phyloP scores from a whole-genome alignment of 2,888 invertebrate species.

The Hirtodrosophila alboralis region DNA sequence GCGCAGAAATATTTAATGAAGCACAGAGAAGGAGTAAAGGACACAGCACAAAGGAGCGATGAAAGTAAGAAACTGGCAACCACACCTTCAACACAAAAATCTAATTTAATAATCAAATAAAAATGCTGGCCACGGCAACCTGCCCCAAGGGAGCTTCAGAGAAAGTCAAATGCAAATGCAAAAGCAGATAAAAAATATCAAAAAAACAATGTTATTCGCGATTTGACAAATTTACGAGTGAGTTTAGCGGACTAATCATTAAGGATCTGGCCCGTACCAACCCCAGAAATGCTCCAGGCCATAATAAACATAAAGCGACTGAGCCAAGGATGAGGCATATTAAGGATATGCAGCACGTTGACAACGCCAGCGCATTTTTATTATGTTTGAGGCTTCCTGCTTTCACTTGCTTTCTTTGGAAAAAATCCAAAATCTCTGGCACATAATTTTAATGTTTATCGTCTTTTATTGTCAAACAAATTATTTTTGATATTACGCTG shows the following conservation, averaged over 20 bases:
- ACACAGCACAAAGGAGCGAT: slow-evolving; percentile 6
- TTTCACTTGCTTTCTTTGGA: slow-evolving; percentile 24
- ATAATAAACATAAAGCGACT: slow-evolving; percentile 50
- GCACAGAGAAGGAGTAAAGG: slow-evolving; percentile 12
- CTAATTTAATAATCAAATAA: slow-evolving; percentile 77
- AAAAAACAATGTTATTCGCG: slow-evolving; percentile 40
- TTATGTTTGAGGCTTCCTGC: slow-evolving; percentile 27
- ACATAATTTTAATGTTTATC: slow-evolving; percentile 84
- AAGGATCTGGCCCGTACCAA: slow-evolving; percentile 44
- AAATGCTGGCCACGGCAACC: slow-evolving; percentile 58
- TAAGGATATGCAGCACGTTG: slow-evolving; percentile 56
- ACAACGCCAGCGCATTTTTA: slow-evolving; percentile 60
- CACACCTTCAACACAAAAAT: slow-evolving; percentile 47
- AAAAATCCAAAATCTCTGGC: slow-evolving; percentile 59
- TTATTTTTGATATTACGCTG: slow-evolving; percentile 83
- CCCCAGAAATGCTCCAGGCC: slow-evolving; percentile 52
- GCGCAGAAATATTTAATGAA: slow-evolving; percentile 72
- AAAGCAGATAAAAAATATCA: slow-evolving; percentile 41
- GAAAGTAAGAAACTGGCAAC: slow-evolving; percentile 10
- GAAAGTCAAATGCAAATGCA: slow-evolving; percentile 40
- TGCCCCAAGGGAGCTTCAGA: slow-evolving; percentile 51
- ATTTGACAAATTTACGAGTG: slow-evolving; percentile 79
- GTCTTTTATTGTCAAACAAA: slow-evolving; percentile 84
- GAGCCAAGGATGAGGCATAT: slow-evolving; percentile 33
- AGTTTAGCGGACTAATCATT: slow-evolving; percentile 78